Conservation (phyloP, 2,797 vertebrate genomes). For the Aldrovandia affinis region DNA sequence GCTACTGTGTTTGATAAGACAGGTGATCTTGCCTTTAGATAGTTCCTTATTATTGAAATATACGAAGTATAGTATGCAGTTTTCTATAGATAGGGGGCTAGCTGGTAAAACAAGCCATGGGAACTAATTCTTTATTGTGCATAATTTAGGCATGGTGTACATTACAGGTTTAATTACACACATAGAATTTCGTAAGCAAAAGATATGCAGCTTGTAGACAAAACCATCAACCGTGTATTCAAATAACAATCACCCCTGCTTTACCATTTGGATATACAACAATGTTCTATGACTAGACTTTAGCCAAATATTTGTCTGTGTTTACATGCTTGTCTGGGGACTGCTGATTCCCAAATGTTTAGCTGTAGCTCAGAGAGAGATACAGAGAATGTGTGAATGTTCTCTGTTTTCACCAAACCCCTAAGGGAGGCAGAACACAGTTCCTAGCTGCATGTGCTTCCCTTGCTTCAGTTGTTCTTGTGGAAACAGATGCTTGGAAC, state of each 20-base stretch:
- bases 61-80: not conserved
- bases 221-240: not conserved
- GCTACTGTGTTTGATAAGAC: no score
- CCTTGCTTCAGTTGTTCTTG: not conserved
- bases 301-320: not conserved
- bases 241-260: not conserved
- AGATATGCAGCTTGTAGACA: not conserved
- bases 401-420: not conserved
- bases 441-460: not conserved
- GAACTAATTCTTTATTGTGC: not conserved
- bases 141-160: not conserved
- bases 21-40: not conserved
- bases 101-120: not conserved
- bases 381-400: not conserved
- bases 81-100: not conserved
- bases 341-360: no score
- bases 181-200: not conserved
- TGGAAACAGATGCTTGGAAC: not conserved
- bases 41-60: not conserved
- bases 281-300: not conserved
- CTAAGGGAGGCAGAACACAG: not conserved
- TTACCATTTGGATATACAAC: not conserved
- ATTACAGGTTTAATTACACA: not conserved
- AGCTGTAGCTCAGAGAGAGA: not conserved
- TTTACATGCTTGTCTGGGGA: conserved; percentile 7